These are phyloP conservation scores for Eumaeus atala DNA, from an alignment of 1,140 invertebrate species.

Conservation along the genomic window DNA sequence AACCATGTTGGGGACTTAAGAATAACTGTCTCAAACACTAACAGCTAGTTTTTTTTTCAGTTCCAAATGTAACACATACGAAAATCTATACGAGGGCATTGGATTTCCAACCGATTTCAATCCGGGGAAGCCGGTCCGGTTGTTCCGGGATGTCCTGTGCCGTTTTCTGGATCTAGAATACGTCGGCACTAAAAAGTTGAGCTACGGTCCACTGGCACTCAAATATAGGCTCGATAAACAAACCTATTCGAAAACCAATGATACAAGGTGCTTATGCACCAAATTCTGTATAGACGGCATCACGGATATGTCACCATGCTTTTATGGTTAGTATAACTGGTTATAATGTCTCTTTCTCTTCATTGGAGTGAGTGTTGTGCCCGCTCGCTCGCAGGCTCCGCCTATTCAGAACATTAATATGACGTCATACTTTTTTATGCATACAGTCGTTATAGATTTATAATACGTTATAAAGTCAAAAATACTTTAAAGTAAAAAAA, in stretches of 20 bases:
- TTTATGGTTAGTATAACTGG: slow-evolving; percentile 77
- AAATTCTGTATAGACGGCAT: slow-evolving; percentile 78
- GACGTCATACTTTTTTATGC: no score
- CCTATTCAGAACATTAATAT: no score
- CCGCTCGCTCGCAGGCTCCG: no score
- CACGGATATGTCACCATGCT: slow-evolving; percentile 81
- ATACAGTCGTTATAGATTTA: no score
- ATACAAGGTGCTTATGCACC: slow-evolving; percentile 77
- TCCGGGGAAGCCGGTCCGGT: slow-evolving; percentile 68
- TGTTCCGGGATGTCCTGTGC: slow-evolving; percentile 83
- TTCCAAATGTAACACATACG: slow-evolving; percentile 40
- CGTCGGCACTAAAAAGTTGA: slow-evolving; percentile 47
- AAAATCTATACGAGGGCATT: slow-evolving; percentile 75
- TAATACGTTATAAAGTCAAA: no score
- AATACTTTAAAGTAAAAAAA: no score
- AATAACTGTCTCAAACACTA: no score
- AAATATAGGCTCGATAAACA: slow-evolving; percentile 60
- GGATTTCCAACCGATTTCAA: slow-evolving; percentile 76
- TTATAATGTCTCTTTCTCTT: neutral
- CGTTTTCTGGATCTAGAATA: slow-evolving; percentile 76
- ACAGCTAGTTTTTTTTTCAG: no score
- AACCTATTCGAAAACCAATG: slow-evolving; percentile 74
- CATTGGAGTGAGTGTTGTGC: no score
- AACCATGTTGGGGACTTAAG: no score
- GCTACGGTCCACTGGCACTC: slow-evolving; percentile 63